Conservation (phyloP, 2,888 invertebrate genomes). For the Polydrusus pterygomalis region DNA sequence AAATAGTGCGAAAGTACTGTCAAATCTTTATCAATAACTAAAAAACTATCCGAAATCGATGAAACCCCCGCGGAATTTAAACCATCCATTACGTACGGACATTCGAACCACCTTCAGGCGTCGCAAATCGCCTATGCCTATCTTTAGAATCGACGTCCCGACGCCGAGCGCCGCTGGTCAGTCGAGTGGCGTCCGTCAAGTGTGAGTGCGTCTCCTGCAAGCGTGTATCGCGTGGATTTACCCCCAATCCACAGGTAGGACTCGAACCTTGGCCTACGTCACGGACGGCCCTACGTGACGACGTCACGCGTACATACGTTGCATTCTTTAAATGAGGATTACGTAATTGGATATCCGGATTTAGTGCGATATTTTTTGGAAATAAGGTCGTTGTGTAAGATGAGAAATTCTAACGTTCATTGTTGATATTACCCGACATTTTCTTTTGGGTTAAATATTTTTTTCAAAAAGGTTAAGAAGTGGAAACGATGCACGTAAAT, state of each 20-base stretch:
- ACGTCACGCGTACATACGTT: conserved; percentile 19
- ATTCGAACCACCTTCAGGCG: conserved; percentile 42
- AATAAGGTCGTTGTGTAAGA: conserved; percentile 14
- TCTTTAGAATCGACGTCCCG: conserved; percentile 62
- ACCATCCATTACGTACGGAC: conserved; percentile 47
- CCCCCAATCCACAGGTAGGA: conserved; percentile 69
- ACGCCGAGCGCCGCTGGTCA: conserved; percentile 62
- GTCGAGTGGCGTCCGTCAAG: conserved; percentile 68
- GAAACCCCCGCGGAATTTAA: conserved; percentile 32
- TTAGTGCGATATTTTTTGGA: neutral
- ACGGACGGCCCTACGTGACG: conserved; percentile 53
- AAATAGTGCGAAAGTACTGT: too few species aligned
- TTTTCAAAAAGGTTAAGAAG: too few species aligned
- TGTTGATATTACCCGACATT: neutral
- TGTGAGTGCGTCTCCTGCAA: conserved; percentile 65
- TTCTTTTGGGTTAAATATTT: too few species aligned
- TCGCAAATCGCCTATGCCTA: conserved; percentile 58
- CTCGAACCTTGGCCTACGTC: conserved; percentile 48
- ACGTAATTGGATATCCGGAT: conserved; percentile 19
- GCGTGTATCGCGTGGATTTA: conserved; percentile 65
- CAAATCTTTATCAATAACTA: conserved; percentile 23
- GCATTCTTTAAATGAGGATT: conserved; percentile 14
- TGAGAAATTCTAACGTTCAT: neutral
- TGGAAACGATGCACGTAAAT: too few species aligned
- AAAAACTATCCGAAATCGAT: neutral